Conservation (phyloP, 2,888 invertebrate genomes). For the Microctonus hyperodae region DNA sequence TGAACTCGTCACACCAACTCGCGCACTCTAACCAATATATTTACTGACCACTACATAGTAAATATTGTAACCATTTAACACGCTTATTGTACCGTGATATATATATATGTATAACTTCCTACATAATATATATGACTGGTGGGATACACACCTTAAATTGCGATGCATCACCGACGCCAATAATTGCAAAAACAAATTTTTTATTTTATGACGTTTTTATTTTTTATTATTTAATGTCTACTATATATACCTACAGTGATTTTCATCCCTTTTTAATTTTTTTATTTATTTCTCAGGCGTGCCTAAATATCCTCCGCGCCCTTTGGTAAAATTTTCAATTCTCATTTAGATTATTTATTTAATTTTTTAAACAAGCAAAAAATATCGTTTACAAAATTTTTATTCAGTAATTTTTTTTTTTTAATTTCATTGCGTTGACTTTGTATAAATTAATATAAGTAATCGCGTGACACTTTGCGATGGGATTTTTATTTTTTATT, state of each 20-base stretch:
- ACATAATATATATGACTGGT: neutral
- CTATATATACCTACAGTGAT: neutral
- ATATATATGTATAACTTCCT: neutral
- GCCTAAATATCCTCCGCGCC: neutral
- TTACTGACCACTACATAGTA: neutral
- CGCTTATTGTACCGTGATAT: slow-evolving; percentile 1
- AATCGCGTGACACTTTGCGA: slow-evolving; percentile 35
- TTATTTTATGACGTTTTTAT: neutral
- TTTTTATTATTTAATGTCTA: neutral
- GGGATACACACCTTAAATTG: neutral
- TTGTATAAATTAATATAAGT: slow-evolving; percentile 8
- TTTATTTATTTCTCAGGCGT: neutral
- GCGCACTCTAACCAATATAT: neutral
- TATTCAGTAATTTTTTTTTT: neutral
- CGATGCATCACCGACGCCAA: neutral
- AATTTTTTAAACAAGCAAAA: too few species aligned
- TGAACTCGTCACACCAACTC: neutral
- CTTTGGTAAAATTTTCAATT: neutral
- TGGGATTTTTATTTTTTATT: slow-evolving; percentile 36
- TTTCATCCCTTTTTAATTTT: neutral
- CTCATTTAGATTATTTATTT: neutral
- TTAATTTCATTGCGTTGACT: neutral
- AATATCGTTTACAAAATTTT: neutral
- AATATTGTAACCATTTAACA: neutral
- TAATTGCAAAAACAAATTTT: neutral